Evolutionary conservation across 2,888 invertebrate species (phyloP), one percentile per base, ranked within the genome.

Genomic region (Pachymerium ferrugineum): DNA sequence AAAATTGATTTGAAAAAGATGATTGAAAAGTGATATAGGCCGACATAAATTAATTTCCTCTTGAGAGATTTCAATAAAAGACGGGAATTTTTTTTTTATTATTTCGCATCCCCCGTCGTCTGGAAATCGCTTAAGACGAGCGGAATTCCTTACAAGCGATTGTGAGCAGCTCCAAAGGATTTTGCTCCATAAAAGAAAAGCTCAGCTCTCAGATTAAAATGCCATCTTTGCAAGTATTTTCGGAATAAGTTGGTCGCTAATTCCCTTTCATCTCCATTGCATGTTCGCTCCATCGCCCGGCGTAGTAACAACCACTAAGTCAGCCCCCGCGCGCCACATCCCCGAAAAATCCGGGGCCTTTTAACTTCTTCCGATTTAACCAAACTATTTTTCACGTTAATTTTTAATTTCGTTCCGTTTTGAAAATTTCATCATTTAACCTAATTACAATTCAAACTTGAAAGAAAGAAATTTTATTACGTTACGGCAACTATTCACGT

Each of bases 211-310:
- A 70, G 70, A 70, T 70, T 70, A 70, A 70, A 70, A 70, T 70
- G 70, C 70, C 70, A 70, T 70, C 31, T 70, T 70, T 70, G 70
- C 31, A 70, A 70, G 70, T 70, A 70, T 70, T 70, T 70, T 70
- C 70, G 70, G 70, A 70, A 70, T 70, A 70, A 70, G 70, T 70
- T 70, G 31, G 22, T 70, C 70, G 70, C 70, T 70, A 70, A 70
- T 70, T 70, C 70, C 70, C 47, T 47, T 70, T 70, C 70, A 70
- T 70, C 70, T 70, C 70, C 70, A 70, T 70, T 70, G 29, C 70
- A 31, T 70, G 70, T 70, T 70, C 70, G 70, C 70, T 31, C 47
- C 6, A 33, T 70, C 70, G 70, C 70, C 16, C 31, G 30, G 31
- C 30, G n/a, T n/a, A 31, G 30, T 70, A 70, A 70, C 70, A 70